Base-by-base conservation (phyloP, 2,888 invertebrate genomes). In the Carterocephalus palaemon region DNA sequence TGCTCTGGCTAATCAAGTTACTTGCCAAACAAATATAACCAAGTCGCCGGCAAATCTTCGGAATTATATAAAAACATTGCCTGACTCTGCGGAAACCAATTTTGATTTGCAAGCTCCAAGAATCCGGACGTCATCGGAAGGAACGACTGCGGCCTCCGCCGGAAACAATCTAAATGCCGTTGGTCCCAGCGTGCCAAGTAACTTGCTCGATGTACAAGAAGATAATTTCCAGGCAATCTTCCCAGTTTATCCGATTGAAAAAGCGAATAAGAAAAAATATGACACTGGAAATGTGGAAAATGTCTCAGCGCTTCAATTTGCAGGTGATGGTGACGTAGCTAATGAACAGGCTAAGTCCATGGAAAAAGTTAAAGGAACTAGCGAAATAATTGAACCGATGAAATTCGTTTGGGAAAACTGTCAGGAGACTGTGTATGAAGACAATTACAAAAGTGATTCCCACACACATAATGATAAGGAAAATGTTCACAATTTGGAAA, bases 81-180 rank as follows among this genome's bases (percentile, higher is more conserved):
- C 58, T 56, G 59, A 46, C 47, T 52, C 59, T 13, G 50, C 55
- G 46, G 59, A 65, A 54, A 52, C 56, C 47, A 55, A 69, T 73
- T 76, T 75, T 73, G 58, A 70, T 51, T 62, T 64, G 68, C 75
- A 72, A 77, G 76, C 69, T 57, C 63, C 55, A 65, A 70, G 75
- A 71, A 75, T 70, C 70, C 69, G 59, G 59, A 60, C 72, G 62
- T 70, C 75, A 57, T 64, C 77, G 79, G 81, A 82, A 79, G 67
- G 71, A 63, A 60, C 68, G 70, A 66, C 67, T 47, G 70, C 60
- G 59, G 71, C 64, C 59, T 64, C 66, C 58, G 50, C 69, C 83
- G 86, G 86, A 86, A 80, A 75, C 69, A 81, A 83, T 83, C 75
- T 76, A 56, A 79, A 80, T 70, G 67, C 58, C 64, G 65, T 67